phyloP scores from a whole-genome alignment of 2,113 vertebrate species.

The Macrotis lagotis region DNA sequence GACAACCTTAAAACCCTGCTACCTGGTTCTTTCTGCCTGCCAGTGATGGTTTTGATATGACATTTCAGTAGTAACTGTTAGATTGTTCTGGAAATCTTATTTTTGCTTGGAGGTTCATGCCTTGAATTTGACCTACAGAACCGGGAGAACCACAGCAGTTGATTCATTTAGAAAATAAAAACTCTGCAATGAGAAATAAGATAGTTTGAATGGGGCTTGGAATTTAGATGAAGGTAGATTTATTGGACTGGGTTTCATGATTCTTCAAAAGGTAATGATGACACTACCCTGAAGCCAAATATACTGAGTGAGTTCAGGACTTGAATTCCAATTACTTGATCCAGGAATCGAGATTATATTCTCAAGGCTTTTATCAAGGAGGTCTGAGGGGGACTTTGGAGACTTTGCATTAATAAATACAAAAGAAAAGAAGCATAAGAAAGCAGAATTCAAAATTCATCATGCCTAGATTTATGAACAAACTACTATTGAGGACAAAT shows the following conservation, averaged over 20 bases:
- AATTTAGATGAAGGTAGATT: background rate
- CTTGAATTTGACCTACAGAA: background rate
- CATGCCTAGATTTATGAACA: background rate
- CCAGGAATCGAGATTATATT: background rate
- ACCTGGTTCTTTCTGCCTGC: background rate
- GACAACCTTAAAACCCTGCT: background rate
- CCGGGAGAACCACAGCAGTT: background rate
- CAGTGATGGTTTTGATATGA: background rate
- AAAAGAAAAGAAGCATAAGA: background rate
- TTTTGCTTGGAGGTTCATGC: background rate
- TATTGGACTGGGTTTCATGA: background rate
- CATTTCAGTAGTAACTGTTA: background rate
- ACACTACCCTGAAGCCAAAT: background rate
- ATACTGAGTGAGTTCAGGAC: background rate
- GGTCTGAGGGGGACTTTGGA: background rate
- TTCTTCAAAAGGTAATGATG: background rate
- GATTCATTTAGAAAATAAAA: background rate
- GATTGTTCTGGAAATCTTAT: background rate
- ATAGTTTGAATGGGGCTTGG: background rate
- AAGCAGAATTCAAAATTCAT: background rate
- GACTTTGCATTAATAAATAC: background rate
- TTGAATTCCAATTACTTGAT: background rate
- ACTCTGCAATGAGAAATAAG: background rate
- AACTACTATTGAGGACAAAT: background rate
- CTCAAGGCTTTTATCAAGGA: background rate